These are phyloP conservation scores for Oryzias melastigma DNA, from an alignment of 2,113 vertebrate species.

Conservation along the genomic window DNA sequence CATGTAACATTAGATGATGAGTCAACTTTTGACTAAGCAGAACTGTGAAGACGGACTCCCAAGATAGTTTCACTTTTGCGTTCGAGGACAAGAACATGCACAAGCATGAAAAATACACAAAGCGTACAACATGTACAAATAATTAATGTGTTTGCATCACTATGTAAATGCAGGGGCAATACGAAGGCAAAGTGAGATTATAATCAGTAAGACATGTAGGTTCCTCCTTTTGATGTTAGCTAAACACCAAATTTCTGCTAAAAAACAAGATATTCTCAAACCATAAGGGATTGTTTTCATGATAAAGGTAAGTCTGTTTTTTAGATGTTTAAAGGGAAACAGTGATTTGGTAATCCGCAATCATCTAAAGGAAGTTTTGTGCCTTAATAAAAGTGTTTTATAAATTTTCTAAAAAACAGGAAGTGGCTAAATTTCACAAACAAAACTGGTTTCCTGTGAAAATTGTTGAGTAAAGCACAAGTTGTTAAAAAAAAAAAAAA, in stretches of 20 bases:
- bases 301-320: neutral
- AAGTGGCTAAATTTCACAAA: constrained; percentile 55
- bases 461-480: constrained; percentile 24
- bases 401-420: constrained; percentile 44
- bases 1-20: constrained; percentile 3
- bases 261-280: constrained; percentile 9
- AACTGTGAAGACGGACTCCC: constrained; percentile 3
- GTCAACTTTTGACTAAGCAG: constrained; percentile 14
- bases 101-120: constrained; percentile 7
- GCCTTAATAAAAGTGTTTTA: neutral
- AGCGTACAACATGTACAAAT: neutral
- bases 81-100: constrained; percentile 14
- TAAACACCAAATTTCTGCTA: neutral
- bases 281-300: neutral
- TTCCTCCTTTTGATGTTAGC: constrained; percentile 3
- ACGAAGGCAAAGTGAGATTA: neutral
- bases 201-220: neutral
- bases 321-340: neutral
- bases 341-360: too few relatives aligned
- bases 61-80: neutral
- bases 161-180: neutral
- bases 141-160: neutral
- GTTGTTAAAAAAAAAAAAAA: neutral
- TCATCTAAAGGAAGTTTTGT: neutral
- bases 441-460: constrained; percentile 41